These are phyloP conservation scores for Columbina picui DNA, from an alignment of 2,113 vertebrate species.

Conservation along the genomic window DNA sequence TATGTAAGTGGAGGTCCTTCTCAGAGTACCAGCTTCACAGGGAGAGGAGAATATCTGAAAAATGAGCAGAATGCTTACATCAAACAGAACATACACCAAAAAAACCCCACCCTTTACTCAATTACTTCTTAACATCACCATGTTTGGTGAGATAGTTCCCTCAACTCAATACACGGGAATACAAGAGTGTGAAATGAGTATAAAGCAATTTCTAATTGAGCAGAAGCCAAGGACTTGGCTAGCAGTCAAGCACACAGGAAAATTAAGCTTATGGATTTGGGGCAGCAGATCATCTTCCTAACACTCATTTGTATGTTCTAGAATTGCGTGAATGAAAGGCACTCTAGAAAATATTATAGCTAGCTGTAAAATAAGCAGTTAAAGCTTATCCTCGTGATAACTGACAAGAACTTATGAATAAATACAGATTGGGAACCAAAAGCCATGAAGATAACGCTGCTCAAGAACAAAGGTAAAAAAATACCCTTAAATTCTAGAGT, in stretches of 20 bases:
- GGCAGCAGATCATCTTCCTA: not conserved
- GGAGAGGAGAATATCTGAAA: not conserved
- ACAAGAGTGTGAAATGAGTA: constrained; percentile 10
- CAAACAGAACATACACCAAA: not conserved
- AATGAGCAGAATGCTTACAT: not conserved
- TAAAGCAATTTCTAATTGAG: constrained; percentile 32
- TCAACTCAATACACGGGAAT: not conserved
- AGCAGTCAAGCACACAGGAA: not conserved
- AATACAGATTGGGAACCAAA: not conserved
- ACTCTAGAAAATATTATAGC: not conserved
- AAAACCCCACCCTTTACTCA: not conserved
- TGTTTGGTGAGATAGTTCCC: not conserved
- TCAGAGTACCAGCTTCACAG: constrained; percentile 3
- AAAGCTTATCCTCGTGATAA: not conserved
- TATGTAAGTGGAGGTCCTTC: not conserved
- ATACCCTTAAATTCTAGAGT: not conserved
- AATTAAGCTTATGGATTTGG: constrained; percentile 19
- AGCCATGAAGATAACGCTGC: not conserved
- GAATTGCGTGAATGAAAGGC: constrained; percentile 1
- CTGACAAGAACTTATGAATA: not conserved
- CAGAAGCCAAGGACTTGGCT: constrained; percentile 34
- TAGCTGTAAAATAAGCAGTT: not conserved
- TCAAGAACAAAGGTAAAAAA: not conserved
- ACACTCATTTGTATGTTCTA: not conserved
- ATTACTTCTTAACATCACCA: constrained; percentile 24